phyloP scores from a whole-genome alignment of 2,888 invertebrate genomes.

The Embidobia sp. region DNA sequence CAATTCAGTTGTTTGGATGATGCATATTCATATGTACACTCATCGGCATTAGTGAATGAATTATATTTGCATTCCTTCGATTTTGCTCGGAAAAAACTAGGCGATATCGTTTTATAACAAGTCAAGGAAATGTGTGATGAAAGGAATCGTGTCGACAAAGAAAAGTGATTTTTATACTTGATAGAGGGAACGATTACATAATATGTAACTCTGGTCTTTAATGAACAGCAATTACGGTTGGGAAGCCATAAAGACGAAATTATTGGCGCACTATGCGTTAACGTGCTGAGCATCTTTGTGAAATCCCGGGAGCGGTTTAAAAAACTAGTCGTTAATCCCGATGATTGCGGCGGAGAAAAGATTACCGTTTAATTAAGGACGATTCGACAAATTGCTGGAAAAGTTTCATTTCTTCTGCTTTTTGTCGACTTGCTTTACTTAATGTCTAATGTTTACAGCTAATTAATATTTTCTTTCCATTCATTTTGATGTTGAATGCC shows the following conservation, averaged over 20 bases:
- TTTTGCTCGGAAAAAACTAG: too few relatives aligned
- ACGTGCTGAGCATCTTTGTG: slow-evolving; percentile 18
- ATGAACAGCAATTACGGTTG: slow-evolving; percentile 21
- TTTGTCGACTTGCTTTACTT: too few relatives aligned
- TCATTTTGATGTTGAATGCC: too few relatives aligned
- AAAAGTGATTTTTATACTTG: background rate
- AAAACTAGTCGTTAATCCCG: slow-evolving; percentile 30
- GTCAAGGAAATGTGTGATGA: too few relatives aligned
- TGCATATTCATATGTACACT: too few relatives aligned
- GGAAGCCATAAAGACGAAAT: slow-evolving; percentile 16
- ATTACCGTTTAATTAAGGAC: slow-evolving; percentile 18
- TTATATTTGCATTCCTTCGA: too few relatives aligned
- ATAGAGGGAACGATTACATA: slow-evolving; percentile 9
- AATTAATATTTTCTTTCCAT: too few relatives aligned
- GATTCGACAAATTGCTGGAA: slow-evolving; percentile 5
- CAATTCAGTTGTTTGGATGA: too few relatives aligned
- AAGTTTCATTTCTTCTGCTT: background rate
- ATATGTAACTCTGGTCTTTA: slow-evolving; percentile 22
- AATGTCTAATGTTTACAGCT: too few relatives aligned
- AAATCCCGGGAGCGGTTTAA: slow-evolving; percentile 7
- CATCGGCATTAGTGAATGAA: too few relatives aligned
- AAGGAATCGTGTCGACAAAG: too few relatives aligned
- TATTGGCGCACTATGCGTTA: slow-evolving; percentile 41
- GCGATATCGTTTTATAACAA: too few relatives aligned
- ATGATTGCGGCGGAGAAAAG: slow-evolving; percentile 2